A percentile compares a stretch with the other conserved stretches of the same genome.
Conservation (phyloP, 2,888 invertebrate genomes). For the Drosophila prostipennis region DNA sequence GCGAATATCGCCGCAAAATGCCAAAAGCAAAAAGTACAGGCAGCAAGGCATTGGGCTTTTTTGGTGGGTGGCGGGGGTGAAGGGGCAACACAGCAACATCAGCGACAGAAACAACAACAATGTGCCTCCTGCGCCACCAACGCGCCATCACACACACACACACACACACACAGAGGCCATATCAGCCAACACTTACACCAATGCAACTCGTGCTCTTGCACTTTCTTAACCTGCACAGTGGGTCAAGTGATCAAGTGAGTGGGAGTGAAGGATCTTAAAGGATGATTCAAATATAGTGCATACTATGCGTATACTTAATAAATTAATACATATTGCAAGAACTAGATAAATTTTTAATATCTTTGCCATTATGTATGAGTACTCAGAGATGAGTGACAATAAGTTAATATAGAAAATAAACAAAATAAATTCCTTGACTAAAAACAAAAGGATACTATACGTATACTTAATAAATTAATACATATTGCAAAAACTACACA, state of each 20-base stretch:
- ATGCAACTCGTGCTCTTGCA: constrained; percentile 40
- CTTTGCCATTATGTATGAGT: too few species aligned
- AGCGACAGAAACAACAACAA: constrained; percentile 27
- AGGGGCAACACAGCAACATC: constrained; percentile 2
- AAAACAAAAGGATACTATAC: too few species aligned
- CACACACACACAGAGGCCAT: constrained; percentile 20
- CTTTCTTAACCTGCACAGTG: constrained; percentile 62
- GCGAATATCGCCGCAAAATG: constrained; percentile 73
- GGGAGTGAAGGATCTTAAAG: neutral
- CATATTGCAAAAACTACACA: too few species aligned
- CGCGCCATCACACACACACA: constrained; percentile 48
- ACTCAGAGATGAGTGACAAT: too few species aligned
- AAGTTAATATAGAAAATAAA: too few species aligned
- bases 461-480: too few species aligned
- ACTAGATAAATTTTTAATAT: too few species aligned
- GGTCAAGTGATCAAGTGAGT: constrained; percentile 6
- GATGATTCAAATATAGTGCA: neutral
- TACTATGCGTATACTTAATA: too few species aligned
- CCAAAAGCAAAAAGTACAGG: constrained; percentile 76
- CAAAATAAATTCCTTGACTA: too few species aligned
- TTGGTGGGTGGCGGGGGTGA: neutral
- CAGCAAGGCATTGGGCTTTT: constrained; percentile 38
- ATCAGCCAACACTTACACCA: constrained; percentile 15
- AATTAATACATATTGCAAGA: too few species aligned
- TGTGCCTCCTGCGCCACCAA: constrained; percentile 65